These are phyloP conservation scores for Meiosimyza platycephala DNA, from an alignment of 2,888 invertebrate genomes.

Conservation along the genomic window DNA sequence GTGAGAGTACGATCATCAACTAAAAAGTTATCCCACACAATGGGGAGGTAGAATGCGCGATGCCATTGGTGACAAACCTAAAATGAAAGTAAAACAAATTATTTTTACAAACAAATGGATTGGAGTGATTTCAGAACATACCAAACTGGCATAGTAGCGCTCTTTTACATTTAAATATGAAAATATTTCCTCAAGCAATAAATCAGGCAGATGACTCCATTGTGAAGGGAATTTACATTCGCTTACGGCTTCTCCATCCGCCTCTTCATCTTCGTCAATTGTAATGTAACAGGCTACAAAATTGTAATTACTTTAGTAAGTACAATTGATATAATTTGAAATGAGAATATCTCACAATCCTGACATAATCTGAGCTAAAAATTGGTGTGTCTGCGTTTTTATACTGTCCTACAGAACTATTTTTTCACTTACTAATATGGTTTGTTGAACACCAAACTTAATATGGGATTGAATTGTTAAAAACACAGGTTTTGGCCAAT, in stretches of 20 bases:
- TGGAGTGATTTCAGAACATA: slow-evolving; percentile 63
- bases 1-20: slow-evolving; percentile 80
- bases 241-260: slow-evolving; percentile 60
- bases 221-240: slow-evolving; percentile 68
- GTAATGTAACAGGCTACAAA: slow-evolving; percentile 69
- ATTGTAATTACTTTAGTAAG: neutral
- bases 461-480: too few species aligned
- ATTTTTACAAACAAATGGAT: neutral
- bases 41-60: slow-evolving; percentile 77
- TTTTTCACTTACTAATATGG: too few species aligned
- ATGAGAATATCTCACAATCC: too few species aligned
- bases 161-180: slow-evolving; percentile 75
- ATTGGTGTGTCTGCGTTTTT: neutral
- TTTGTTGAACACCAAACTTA: too few species aligned
- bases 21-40: slow-evolving; percentile 80
- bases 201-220: slow-evolving; percentile 78
- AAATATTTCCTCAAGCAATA: slow-evolving; percentile 80
- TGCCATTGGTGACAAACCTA: slow-evolving; percentile 72
- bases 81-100: neutral
- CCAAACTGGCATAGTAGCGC: slow-evolving; percentile 80
- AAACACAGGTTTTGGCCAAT: too few species aligned
- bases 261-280: slow-evolving; percentile 63
- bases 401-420: too few species aligned
- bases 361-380: neutral
- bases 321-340: too few species aligned